Percentiles rank a stretch among this genome's conserved stretches.
phyloP scores from a whole-genome alignment of 37 sponge, comb jelly and placozoan species.

The Halisarca cf. caerulea region DNA sequence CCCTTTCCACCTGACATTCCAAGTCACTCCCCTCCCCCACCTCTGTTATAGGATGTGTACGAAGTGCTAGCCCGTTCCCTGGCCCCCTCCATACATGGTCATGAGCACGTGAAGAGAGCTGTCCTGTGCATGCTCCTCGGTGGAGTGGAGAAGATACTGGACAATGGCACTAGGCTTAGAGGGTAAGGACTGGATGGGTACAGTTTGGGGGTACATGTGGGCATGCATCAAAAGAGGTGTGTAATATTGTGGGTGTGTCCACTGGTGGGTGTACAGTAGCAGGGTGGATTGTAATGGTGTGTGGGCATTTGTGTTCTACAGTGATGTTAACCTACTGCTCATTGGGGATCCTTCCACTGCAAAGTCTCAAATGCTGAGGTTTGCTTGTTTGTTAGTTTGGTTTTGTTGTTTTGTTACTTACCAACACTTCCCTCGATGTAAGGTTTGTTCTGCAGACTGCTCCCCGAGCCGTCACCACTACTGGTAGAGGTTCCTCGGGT shows the following conservation, averaged over 20 bases:
- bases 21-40: no score
- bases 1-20: no score
- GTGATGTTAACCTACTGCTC: constrained; percentile 94
- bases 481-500: constrained; percentile 96
- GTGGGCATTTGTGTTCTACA: neutral
- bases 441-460: constrained; percentile 91
- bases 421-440: constrained; percentile 2
- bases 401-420: neutral
- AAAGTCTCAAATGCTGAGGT: constrained; percentile 94
- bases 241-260: neutral
- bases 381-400: neutral
- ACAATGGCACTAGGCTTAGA: constrained; percentile 90
- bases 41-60: constrained; percentile 65
- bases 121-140: constrained; percentile 94
- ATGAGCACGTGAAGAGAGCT: constrained; percentile 92
- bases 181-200: constrained; percentile 57
- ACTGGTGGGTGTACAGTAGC: neutral
- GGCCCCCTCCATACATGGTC: constrained; percentile 97
- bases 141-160: constrained; percentile 96
- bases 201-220: neutral
- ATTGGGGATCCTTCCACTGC: constrained; percentile 98
- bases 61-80: constrained; percentile 90
- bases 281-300: no score
- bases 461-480: constrained; percentile 96
- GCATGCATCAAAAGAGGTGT: neutral